These are phyloP conservation scores for Elymnias hypermnestra DNA, from an alignment of 1,140 invertebrate species.

Conservation along the genomic window DNA sequence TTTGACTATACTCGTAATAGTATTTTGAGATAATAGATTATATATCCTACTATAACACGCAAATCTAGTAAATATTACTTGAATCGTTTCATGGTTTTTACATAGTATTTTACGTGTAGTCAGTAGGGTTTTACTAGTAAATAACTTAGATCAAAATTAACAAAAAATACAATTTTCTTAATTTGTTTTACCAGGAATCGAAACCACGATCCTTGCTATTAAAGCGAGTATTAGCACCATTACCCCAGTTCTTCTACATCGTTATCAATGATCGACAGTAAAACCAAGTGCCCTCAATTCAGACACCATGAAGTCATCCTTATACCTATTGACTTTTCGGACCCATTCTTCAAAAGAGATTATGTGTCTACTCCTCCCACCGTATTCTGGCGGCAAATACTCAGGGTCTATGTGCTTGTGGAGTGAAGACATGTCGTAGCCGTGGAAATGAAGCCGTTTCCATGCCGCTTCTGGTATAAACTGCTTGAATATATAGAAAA, in stretches of 20 bases:
- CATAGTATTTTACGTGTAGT: no score
- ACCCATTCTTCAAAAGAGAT: slow-evolving; percentile 54
- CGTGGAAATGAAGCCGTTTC: slow-evolving; percentile 85
- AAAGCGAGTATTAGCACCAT: no score
- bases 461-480: slow-evolving; percentile 82
- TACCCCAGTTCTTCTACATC: background rate
- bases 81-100: no score
- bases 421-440: slow-evolving; percentile 83
- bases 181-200: no score
- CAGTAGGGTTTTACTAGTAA: no score
- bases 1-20: no score
- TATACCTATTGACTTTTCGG: slow-evolving; percentile 49
- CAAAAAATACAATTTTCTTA: no score
- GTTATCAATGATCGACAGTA: slow-evolving; percentile 26
- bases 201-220: no score
- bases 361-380: slow-evolving; percentile 76
- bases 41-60: no score
- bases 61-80: no score
- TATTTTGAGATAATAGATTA: no score
- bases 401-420: slow-evolving; percentile 84
- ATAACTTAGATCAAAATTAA: no score
- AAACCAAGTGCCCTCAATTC: slow-evolving; percentile 52
- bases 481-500: slow-evolving; percentile 84
- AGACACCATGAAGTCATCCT: slow-evolving; percentile 55
- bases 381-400: slow-evolving; percentile 82